These are phyloP conservation scores for Macrosteles quadrilineatus DNA, from an alignment of 1,140 invertebrate species.

Conservation along the genomic window DNA sequence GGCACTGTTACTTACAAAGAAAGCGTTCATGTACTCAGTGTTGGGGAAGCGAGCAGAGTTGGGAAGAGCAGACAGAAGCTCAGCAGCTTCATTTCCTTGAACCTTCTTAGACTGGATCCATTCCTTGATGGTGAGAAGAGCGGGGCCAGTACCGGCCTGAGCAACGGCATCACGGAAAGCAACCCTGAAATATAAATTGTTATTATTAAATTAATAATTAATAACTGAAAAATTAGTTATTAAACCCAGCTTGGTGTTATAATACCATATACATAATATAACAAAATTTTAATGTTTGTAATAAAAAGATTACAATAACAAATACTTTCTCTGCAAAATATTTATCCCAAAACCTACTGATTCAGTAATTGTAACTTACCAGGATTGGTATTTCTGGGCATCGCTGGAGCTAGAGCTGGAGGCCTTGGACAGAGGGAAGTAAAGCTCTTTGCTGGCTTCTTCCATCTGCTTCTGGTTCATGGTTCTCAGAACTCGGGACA, in stretches of 20 bases:
- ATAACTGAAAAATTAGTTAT: neutral
- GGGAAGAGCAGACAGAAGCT: constrained; percentile 55
- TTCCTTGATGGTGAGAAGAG: constrained; percentile 58
- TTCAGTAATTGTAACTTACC: constrained; percentile 16
- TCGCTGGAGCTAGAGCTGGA: constrained; percentile 14
- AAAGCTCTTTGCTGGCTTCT: constrained; percentile 50
- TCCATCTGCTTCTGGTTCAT: constrained; percentile 60
- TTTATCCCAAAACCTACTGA: too few species aligned
- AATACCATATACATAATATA: neutral
- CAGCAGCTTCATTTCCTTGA: constrained; percentile 55
- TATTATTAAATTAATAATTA: neutral
- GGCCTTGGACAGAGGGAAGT: constrained; percentile 46
- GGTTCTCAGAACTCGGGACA: constrained; percentile 58
- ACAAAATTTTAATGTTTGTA: neutral
- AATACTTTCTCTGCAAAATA: neutral
- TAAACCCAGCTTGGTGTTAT: neutral
- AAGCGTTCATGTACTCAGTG: constrained; percentile 58
- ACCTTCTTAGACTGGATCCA: constrained; percentile 61
- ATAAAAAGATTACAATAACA: neutral
- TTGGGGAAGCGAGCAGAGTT: constrained; percentile 60
- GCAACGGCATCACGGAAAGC: constrained; percentile 63
- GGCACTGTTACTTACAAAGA: constrained; percentile 60
- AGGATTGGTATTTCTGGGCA: constrained; percentile 20
- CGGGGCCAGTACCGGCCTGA: constrained; percentile 65
- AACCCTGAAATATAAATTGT: constrained; percentile 29